Base-by-base conservation (phyloP, 2,888 invertebrate species). In the Leucophenga montana region DNA sequence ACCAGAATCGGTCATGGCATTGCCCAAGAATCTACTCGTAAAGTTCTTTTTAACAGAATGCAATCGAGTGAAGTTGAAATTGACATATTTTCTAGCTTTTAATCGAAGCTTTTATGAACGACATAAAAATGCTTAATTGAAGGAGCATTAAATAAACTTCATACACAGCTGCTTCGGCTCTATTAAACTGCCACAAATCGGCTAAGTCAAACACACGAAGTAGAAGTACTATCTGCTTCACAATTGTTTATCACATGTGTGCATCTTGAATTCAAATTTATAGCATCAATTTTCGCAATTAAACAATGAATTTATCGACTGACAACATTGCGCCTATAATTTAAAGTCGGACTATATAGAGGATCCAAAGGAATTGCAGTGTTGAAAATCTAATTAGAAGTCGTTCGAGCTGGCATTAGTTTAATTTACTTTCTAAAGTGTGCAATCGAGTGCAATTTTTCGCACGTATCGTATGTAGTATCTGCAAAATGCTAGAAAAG, bases 291-390 rank as follows among this genome's bases (percentile, higher is more conserved):
- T 44, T 18, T n/a, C 18, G 61, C 33, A 61, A 61, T 61, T 61
- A 61, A 33, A 61, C 61, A 61, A 61, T 61, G 39, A 61, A 61
- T 11, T 61, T 16, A 61, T 18, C 18, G 18, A 18, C 20, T 20
- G 54, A 11, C 16, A 16, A 53, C 9, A 2, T 53, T 53, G 39
- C 61, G 31, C 9, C 39, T 39, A 16, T 61, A 18, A 13, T 22
- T 53, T 53, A 9, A 9, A 54, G 6, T 20, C 9, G 18, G n/a
- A 6, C n/a, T 33, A 59, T 33, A 59, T 33, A 31, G 16, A 61
- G 18, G 14, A 4, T 11, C 18, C 18, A 14, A 22, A 56, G 14
- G 4, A 11, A 20, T 4, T 3, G 56, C 56, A 9, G 20, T 20
- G 27, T 27, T 56, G 56, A 20, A 20, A 22, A 18, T 13, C 9